Evolutionary conservation across 1,140 invertebrate species (phyloP).

Genomic region (Calephelis virginiensis): DNA sequence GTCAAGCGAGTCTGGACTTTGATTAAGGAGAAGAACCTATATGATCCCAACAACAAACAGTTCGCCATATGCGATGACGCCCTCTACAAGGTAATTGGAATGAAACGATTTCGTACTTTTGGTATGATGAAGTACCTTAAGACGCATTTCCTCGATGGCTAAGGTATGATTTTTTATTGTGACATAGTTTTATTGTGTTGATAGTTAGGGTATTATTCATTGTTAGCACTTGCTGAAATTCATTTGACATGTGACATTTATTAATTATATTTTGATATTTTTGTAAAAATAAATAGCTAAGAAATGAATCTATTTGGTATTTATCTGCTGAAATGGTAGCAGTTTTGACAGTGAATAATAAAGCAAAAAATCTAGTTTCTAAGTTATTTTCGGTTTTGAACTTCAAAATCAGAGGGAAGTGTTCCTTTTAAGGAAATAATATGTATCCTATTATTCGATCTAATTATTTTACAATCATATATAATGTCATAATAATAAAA

Average conservation of each 20-base stretch:
- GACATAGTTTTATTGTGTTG: slow-evolving; percentile 14
- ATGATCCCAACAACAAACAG: slow-evolving; percentile 96
- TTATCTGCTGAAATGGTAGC: no score
- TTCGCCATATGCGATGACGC: slow-evolving; percentile 96
- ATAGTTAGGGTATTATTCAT: not conserved
- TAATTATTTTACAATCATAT: no score
- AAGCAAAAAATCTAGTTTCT: no score
- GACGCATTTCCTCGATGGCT: slow-evolving; percentile 85
- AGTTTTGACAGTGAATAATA: no score
- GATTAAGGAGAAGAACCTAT: slow-evolving; percentile 94
- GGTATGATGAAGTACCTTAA: slow-evolving; percentile 98
- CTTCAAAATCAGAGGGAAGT: no score
- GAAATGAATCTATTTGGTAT: no score
- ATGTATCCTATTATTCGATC: no score
- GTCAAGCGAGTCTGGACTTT: slow-evolving; percentile 95
- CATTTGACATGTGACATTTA: not conserved
- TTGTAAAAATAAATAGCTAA: no score
- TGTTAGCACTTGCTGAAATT: not conserved
- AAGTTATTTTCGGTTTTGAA: no score
- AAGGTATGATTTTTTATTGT: slow-evolving; percentile 23
- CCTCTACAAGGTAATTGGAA: slow-evolving; percentile 92
- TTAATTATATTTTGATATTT: no score
- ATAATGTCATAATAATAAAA: no score
- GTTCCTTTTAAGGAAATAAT: no score
- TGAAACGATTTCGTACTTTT: slow-evolving; percentile 93